Conservation (phyloP, 2,113 vertebrate genomes). For the Ramphastos sulfuratus region DNA sequence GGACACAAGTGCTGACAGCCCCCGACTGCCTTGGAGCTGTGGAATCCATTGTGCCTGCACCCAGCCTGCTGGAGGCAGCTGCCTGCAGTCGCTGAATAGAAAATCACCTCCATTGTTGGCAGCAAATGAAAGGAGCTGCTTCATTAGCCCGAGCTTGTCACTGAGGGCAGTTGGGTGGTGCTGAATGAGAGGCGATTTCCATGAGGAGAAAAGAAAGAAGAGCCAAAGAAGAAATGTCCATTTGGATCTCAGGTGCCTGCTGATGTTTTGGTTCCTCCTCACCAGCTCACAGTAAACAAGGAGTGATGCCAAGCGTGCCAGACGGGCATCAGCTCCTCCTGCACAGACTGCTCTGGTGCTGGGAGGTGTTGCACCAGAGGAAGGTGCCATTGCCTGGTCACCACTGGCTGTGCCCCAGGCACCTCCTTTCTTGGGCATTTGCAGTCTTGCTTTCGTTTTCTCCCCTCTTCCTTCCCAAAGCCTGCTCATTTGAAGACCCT, state of each 20-base stretch:
- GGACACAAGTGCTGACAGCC: not conserved
- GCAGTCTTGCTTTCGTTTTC: not conserved
- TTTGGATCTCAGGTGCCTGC: slow-evolving; percentile 40
- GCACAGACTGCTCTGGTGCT: not conserved
- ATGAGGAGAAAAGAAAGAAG: slow-evolving; percentile 47
- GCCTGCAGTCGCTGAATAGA: slow-evolving; percentile 52
- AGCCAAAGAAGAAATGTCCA: not conserved
- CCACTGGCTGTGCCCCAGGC: not conserved
- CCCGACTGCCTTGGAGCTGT: slow-evolving; percentile 12
- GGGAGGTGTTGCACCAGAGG: not conserved
- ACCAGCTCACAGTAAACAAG: not conserved
- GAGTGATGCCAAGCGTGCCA: not conserved
- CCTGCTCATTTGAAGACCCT: not conserved
- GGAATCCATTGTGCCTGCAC: slow-evolving; percentile 52
- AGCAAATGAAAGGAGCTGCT: slow-evolving; percentile 66
- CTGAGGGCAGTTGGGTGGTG: slow-evolving; percentile 51
- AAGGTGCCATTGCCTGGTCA: not conserved
- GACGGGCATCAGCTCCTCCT: not conserved
- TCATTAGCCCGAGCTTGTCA: slow-evolving; percentile 59
- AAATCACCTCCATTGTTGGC: slow-evolving; percentile 60
- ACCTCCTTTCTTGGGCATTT: not conserved
- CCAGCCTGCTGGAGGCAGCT: slow-evolving; percentile 56
- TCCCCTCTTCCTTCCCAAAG: not conserved
- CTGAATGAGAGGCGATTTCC: slow-evolving; percentile 66
- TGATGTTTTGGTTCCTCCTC: slow-evolving; percentile 9